Percentiles rank a stretch among this genome's conserved stretches.
Evolutionary conservation across 2,797 vertebrate species (phyloP).

Genomic region (Menidia menidia): DNA sequence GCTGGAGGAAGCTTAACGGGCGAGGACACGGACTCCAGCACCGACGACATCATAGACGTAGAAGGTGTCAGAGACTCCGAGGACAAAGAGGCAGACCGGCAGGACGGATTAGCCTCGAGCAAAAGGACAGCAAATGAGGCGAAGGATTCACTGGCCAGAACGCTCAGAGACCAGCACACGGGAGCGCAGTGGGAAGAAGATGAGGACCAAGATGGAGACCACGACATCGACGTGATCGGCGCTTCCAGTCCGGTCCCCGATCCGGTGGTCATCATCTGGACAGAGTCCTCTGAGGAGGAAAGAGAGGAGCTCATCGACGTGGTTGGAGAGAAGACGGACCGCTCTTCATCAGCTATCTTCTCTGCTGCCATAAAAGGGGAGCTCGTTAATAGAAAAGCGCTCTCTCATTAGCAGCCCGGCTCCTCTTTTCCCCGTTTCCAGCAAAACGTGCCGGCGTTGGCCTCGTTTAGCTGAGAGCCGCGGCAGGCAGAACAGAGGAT

Average conservation of each 20-base stretch:
- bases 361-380: constrained; percentile 21
- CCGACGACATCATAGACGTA: constrained; percentile 25
- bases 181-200: constrained; percentile 14
- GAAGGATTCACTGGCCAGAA: background rate
- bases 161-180: no score
- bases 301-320: constrained; percentile 53
- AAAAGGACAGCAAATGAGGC: background rate
- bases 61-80: background rate
- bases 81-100: background rate
- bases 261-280: constrained; percentile 47
- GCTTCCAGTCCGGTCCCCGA: constrained; percentile 32
- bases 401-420: constrained; percentile 3
- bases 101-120: no score
- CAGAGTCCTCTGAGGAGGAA: constrained; percentile 39
- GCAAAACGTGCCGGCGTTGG: background rate
- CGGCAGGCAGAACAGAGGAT: background rate
- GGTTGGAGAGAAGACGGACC: constrained; percentile 21
- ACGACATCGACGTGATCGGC: constrained; percentile 61
- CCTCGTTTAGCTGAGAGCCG: constrained; percentile 14
- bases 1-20: background rate
- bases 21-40: constrained; percentile 8
- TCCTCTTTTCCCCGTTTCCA: background rate
- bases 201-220: constrained; percentile 35
- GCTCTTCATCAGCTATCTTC: background rate
- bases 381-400: constrained; percentile 6